phyloP scores from a whole-genome alignment of 2,113 vertebrate species.

The Gymnorhina tibicen region DNA sequence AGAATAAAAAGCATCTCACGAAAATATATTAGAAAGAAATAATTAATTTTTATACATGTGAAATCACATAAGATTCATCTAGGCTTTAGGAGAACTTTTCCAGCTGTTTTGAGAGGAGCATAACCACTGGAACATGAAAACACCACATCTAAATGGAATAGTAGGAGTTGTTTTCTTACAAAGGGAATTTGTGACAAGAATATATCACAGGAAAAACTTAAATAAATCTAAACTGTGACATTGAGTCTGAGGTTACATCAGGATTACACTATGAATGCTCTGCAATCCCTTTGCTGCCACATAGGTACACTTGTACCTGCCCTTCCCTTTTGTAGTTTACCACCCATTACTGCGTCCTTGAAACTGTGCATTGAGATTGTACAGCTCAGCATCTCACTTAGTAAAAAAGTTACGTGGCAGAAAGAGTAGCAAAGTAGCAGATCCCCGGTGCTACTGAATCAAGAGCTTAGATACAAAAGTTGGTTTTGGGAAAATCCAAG shows the following conservation, averaged over 20 bases:
- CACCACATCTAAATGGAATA: neutral
- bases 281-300: neutral
- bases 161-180: neutral
- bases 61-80: neutral
- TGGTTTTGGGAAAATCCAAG: neutral
- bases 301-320: neutral
- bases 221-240: neutral
- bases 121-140: neutral
- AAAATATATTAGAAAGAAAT: neutral
- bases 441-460: neutral
- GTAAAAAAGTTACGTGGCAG: neutral
- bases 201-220: neutral
- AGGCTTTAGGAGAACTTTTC: neutral
- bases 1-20: neutral
- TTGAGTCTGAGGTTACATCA: neutral
- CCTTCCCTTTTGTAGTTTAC: neutral
- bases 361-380: neutral
- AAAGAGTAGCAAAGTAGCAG: neutral
- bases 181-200: neutral
- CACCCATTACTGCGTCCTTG: neutral
- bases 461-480: neutral
- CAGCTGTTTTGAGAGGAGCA: neutral
- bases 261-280: neutral
- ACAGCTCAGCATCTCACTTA: neutral
- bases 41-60: neutral